These are phyloP conservation scores for Heteromormyrus szaboi DNA, from an alignment of 2,797 vertebrate species.

Conservation along the genomic window DNA sequence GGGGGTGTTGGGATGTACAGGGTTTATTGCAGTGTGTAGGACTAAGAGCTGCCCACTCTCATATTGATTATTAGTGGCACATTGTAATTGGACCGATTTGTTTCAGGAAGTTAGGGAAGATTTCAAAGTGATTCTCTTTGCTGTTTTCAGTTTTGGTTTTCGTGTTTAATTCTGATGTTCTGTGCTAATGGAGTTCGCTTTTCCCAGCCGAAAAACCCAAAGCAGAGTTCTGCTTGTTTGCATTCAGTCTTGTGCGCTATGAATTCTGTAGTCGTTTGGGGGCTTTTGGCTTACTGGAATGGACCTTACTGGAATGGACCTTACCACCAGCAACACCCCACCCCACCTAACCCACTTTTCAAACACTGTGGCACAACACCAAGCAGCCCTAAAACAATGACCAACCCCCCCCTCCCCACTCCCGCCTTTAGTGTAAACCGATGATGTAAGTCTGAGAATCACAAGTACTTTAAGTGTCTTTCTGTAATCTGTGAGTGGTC, in stretches of 20 bases:
- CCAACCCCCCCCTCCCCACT: too few species aligned
- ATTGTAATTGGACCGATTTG: background rate
- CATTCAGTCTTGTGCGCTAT: background rate
- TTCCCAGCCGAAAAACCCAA: background rate
- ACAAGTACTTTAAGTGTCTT: background rate
- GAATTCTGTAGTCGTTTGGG: background rate
- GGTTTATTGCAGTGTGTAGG: background rate
- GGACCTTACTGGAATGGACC: background rate
- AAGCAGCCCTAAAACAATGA: background rate
- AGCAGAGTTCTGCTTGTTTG: background rate
- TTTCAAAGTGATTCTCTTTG: background rate
- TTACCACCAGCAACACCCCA: background rate
- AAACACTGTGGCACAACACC: background rate
- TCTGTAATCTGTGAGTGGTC: background rate
- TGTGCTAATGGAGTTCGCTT: background rate
- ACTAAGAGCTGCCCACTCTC: background rate
- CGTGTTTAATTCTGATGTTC: background rate
- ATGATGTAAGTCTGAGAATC: background rate
- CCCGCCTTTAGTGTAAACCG: background rate
- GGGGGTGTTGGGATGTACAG: background rate
- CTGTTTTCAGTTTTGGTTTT: background rate
- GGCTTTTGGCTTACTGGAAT: background rate
- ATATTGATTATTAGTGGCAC: background rate
- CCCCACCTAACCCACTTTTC: background rate
- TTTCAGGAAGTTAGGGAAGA: background rate